phyloP scores from a whole-genome alignment of 2,888 invertebrate genomes.

The Ornithoptera priamus region DNA sequence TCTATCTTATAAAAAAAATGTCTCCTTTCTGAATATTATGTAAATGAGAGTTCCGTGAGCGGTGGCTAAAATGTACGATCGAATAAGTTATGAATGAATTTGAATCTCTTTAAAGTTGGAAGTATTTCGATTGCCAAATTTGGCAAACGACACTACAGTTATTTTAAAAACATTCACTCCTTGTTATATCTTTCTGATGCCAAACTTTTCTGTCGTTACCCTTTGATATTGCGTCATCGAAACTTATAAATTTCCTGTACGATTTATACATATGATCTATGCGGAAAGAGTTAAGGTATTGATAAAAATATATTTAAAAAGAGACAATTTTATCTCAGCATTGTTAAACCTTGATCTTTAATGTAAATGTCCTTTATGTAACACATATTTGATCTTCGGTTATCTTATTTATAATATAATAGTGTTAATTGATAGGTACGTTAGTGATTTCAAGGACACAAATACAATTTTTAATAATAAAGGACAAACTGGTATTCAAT shows the following conservation, averaged over 20 bases:
- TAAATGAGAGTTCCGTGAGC: background rate
- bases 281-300: background rate
- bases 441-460: no score
- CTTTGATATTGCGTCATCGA: conserved; percentile 2
- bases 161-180: background rate
- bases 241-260: background rate
- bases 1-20: background rate
- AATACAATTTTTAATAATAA: no score
- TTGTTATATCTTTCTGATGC: conserved; percentile 1
- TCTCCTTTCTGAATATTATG: background rate
- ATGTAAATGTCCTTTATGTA: background rate
- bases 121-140: background rate
- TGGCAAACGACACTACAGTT: background rate
- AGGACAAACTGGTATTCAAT: no score
- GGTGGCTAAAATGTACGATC: background rate
- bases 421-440: no score
- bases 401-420: background rate
- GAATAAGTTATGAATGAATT: background rate
- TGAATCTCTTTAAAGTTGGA: background rate
- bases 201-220: background rate
- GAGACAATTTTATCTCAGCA: background rate
- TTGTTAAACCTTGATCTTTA: background rate
- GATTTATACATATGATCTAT: background rate
- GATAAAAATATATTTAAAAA: background rate
- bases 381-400: background rate